phyloP scores from a whole-genome alignment of 1,140 invertebrate species.

The Heliconius hermathena region DNA sequence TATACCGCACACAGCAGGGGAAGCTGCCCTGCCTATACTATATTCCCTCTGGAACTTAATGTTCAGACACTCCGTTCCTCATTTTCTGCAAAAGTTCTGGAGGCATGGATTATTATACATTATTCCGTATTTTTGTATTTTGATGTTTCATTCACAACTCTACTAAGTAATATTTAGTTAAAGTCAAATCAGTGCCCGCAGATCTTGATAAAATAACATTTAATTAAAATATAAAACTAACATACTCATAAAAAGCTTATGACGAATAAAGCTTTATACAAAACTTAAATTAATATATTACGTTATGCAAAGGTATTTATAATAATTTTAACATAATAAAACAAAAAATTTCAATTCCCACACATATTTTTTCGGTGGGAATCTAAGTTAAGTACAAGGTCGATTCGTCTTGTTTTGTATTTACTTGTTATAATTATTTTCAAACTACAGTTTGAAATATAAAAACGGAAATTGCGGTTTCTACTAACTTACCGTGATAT shows the following conservation, averaged over 20 bases:
- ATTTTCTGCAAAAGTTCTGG: no score
- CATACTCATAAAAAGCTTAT: not conserved
- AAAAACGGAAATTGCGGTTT: not conserved
- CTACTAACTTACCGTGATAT: constrained; percentile 36
- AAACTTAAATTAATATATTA: not conserved
- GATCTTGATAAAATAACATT: not conserved
- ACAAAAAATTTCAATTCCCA: constrained; percentile 16
- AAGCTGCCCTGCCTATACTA: no score
- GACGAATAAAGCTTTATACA: not conserved
- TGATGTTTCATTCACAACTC: no score
- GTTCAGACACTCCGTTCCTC: no score
- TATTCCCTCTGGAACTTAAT: no score
- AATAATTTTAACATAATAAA: constrained; percentile 18
- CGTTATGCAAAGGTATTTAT: constrained; percentile 5
- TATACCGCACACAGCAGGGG: no score
- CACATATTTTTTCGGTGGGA: constrained; percentile 33
- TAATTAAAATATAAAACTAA: not conserved
- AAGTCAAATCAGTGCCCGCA: no score
- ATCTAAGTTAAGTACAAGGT: constrained; percentile 29
- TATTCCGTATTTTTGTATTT: no score
- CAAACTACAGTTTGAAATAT: not conserved
- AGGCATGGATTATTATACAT: no score
- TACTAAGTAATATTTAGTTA: no score
- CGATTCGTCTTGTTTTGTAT: constrained; percentile 16
- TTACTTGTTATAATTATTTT: constrained; percentile 26